These are phyloP conservation scores for Phyllostomus discolor DNA, from an alignment of 2,113 vertebrate species.

Conservation along the genomic window DNA sequence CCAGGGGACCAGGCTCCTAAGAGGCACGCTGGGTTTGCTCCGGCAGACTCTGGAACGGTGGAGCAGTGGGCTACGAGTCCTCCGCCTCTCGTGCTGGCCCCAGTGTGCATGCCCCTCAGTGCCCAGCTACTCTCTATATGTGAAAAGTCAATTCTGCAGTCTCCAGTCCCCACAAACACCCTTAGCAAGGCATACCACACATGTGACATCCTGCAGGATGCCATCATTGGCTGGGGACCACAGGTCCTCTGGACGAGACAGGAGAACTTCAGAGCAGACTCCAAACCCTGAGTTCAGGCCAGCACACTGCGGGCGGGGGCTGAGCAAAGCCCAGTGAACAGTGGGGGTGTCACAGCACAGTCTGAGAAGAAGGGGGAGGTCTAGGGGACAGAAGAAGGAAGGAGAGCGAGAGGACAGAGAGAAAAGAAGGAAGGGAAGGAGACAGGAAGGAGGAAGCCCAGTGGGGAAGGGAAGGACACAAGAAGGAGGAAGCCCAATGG, in stretches of 20 bases:
- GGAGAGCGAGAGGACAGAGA: neutral
- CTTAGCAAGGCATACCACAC: neutral
- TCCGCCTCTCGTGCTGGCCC: neutral
- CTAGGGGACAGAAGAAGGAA: neutral
- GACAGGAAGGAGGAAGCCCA: too few relatives aligned
- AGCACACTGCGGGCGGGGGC: neutral
- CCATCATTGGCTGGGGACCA: neutral
- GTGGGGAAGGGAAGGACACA: neutral
- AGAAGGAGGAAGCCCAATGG: neutral
- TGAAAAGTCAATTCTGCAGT: neutral
- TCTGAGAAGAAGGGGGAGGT: neutral
- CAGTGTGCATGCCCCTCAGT: neutral
- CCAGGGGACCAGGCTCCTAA: neutral
- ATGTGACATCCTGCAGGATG: neutral
- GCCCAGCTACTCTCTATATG: neutral
- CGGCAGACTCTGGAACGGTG: neutral
- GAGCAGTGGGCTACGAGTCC: neutral
- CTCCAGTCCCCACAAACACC: neutral
- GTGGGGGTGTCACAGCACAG: neutral
- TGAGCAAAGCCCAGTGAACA: neutral
- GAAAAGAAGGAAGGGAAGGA: neutral
- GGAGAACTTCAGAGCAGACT: neutral
- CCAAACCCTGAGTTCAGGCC: neutral
- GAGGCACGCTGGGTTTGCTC: neutral
- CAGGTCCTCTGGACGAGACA: neutral